Percentiles rank a stretch among this genome's conserved stretches.
phyloP scores from a whole-genome alignment of 2,888 invertebrate genomes.

The Drosophila melanosoma region DNA sequence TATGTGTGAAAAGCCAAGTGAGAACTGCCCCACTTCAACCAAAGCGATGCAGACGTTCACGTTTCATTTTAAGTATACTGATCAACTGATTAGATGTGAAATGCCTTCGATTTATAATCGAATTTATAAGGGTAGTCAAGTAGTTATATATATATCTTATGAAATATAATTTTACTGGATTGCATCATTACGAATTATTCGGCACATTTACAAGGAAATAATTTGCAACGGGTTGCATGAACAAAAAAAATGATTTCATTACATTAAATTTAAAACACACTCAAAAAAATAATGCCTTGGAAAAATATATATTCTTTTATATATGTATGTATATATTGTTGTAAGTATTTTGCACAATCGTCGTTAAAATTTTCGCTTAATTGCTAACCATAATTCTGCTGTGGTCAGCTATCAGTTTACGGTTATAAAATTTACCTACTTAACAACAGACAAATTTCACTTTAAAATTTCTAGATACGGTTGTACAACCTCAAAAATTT shows the following conservation, averaged over 20 bases:
- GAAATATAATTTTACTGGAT: not conserved
- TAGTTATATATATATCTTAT: not conserved
- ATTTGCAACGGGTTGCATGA: not conserved
- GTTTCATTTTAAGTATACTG: constrained; percentile 45
- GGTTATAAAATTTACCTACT: not conserved
- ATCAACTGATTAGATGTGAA: constrained; percentile 59
- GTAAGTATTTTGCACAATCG: not conserved
- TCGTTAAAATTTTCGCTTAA: not conserved
- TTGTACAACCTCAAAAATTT: not conserved
- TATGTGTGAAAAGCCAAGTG: constrained; percentile 50
- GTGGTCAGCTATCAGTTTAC: constrained; percentile 3
- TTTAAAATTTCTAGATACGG: not conserved
- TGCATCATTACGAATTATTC: not conserved
- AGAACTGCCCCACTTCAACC: constrained; percentile 45
- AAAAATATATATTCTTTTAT: not conserved
- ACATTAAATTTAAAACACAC: too few relatives aligned
- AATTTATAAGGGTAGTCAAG: not conserved
- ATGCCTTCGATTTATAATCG: constrained; percentile 6
- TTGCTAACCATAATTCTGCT: not conserved
- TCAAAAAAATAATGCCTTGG: too few relatives aligned
- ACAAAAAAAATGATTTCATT: not conserved
- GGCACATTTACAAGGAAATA: not conserved
- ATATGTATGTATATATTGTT: not conserved
- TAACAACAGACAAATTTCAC: not conserved
- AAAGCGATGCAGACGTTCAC: constrained; percentile 28